These are phyloP conservation scores for Pilophorus perplexus DNA, from an alignment of 2,888 invertebrate species.

Conservation along the genomic window DNA sequence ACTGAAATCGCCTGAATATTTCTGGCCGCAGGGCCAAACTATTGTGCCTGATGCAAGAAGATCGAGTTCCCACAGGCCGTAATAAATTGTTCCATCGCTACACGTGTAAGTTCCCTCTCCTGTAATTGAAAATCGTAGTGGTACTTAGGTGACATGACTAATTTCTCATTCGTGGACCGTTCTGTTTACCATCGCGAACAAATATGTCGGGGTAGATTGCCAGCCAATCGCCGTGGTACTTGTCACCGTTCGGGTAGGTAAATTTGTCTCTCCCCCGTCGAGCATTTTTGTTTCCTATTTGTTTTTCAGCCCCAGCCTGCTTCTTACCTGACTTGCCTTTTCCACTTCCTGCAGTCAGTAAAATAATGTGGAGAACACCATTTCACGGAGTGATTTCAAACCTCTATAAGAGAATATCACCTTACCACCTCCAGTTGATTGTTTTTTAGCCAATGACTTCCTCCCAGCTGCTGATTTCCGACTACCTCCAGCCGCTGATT, in stretches of 20 bases:
- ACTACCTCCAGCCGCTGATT: neutral
- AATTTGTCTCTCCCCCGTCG: constrained; percentile 8
- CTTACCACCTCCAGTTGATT: too few species aligned
- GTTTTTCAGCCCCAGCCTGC: neutral
- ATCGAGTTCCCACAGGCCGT: constrained; percentile 16
- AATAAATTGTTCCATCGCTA: constrained; percentile 15
- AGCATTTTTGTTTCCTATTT: neutral
- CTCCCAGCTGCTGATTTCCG: too few species aligned
- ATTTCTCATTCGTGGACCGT: neutral
- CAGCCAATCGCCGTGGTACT: constrained; percentile 29
- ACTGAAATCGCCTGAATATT: constrained; percentile 21
- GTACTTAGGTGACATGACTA: neutral
- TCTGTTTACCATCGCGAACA: constrained; percentile 19
- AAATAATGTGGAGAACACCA: too few species aligned
- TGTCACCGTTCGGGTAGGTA: constrained; percentile 24
- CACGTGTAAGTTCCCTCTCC: constrained; percentile 15
- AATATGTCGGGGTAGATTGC: constrained; percentile 34
- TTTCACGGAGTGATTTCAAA: too few species aligned
- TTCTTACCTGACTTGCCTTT: neutral
- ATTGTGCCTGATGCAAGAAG: constrained; percentile 24
- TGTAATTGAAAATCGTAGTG: neutral
- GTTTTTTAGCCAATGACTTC: too few species aligned
- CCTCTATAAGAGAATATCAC: too few species aligned
- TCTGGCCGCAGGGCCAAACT: constrained; percentile 25
- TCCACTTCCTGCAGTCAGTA: too few species aligned